These are phyloP conservation scores for Chloropsis hardwickii DNA, from an alignment of 2,113 vertebrate genomes.

Conservation along the genomic window DNA sequence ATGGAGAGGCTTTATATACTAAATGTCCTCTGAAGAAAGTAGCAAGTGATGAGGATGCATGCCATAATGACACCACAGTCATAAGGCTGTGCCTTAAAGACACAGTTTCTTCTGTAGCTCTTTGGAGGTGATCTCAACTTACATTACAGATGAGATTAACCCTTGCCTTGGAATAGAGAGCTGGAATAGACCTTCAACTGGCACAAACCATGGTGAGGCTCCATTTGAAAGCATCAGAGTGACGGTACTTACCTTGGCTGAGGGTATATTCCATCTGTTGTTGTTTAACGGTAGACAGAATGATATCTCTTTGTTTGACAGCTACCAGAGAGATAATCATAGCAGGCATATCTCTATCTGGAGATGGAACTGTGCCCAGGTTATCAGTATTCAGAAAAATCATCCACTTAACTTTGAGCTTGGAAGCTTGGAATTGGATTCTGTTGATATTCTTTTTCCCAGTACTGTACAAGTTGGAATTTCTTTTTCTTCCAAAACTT, in stretches of 20 bases:
- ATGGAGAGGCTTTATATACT: background rate
- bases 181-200: constrained; percentile 9
- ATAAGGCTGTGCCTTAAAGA: background rate
- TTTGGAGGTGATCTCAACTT: background rate
- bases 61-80: background rate
- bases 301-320: constrained; percentile 61
- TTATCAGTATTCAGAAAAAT: constrained; percentile 57
- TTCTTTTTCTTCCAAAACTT: background rate
- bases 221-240: constrained; percentile 15
- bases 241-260: constrained; percentile 62
- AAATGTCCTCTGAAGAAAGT: background rate
- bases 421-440: constrained; percentile 14
- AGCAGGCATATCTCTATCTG: constrained; percentile 54
- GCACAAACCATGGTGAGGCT: background rate
- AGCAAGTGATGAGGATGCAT: background rate
- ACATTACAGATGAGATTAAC: constrained; percentile 10
- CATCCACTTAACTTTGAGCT: constrained; percentile 25
- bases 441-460: background rate
- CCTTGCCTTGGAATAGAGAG: background rate
- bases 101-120: background rate
- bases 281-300: constrained; percentile 64
- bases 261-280: constrained; percentile 58
- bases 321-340: constrained; percentile 64
- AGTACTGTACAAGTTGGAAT: background rate
- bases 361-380: constrained; percentile 44